These are phyloP conservation scores for Artibeus lituratus DNA, from an alignment of 2,797 vertebrate genomes.

Conservation along the genomic window DNA sequence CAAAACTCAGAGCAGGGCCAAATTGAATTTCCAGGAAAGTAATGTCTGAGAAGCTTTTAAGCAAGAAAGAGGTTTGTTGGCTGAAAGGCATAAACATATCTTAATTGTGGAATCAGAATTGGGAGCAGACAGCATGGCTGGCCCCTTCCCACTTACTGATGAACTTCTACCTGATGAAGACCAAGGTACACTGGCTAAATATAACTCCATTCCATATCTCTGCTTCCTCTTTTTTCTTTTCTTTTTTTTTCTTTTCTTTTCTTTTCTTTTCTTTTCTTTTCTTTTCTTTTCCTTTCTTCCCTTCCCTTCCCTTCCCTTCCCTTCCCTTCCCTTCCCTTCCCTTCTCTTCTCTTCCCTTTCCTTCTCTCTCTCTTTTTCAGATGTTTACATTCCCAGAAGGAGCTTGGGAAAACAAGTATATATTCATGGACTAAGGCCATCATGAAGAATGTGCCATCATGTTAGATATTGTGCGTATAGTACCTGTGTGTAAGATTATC, in stretches of 20 bases:
- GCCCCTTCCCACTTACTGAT: neutral
- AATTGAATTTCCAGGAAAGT: constrained; percentile 68
- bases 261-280: no score
- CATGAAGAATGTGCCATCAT: neutral
- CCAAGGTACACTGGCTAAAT: neutral
- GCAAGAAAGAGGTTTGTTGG: constrained; percentile 47
- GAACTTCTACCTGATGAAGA: constrained; percentile 12
- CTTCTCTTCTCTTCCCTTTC: neutral
- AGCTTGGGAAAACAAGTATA: neutral
- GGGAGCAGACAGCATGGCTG: neutral
- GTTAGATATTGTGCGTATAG: neutral
- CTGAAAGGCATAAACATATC: constrained; percentile 54
- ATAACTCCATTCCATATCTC: neutral
- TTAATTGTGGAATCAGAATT: constrained; percentile 44
- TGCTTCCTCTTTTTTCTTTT: neutral
- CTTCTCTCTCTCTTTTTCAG: neutral
- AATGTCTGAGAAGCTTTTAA: constrained; percentile 65
- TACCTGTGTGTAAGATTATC: neutral
- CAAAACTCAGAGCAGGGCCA: constrained; percentile 59
- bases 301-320: no score
- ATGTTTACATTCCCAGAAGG: neutral
- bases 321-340: no score
- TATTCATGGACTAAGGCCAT: neutral
- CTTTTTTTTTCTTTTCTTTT: no score
- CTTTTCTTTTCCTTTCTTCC: no score